Base-by-base conservation (phyloP, 2,888 invertebrate species). In the Noctua janthe region DNA sequence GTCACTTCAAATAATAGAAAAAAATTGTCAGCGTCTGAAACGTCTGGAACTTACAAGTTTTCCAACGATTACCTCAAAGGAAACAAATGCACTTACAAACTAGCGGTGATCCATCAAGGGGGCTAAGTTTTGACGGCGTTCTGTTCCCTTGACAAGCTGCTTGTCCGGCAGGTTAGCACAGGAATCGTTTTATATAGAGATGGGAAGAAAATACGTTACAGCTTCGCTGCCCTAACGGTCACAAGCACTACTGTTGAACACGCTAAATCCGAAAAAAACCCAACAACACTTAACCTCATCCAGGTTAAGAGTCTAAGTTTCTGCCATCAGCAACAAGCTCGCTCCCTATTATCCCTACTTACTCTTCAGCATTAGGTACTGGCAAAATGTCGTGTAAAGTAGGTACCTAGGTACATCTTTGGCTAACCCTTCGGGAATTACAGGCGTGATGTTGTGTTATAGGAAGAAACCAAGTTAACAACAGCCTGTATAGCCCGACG, bases 61-160 rank as follows among this genome's bases (percentile, higher is more conserved):
- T 66, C 47, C 80, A 47, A 10, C 78, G 64, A 49, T 83, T 66
- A 66, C 39, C 23, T 67, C 66, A 49, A 43, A 78, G 43, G 11
- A 15, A 29, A 83, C 64, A 69, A 79, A 73, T 35, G 20, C 69
- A 75, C 47, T 72, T 49, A 73, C 56, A 70, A 75, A 78, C 51
- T 71, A 59, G 51, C 59, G 79, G 81, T 82, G 83, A 90, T 91
- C 90, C 84, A 90, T 90, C 91, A 90, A 29, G 69, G 17, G 71
- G 59, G 59, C 62, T 80, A 83, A 89, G 82, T 90, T 89, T 81
- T 75, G 82, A 84, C 85, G 76, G 56, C 85, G 74, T 59, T 77
- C 82, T 85, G 85, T 88, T 78, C 75, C 47, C 67, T 54, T 59
- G 88, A 83, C 87, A 80, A 49, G 67, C 74, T 73, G 70, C 80